Base-by-base conservation (phyloP, 1,140 invertebrate genomes). In the Diachasmimorpha longicaudata region DNA sequence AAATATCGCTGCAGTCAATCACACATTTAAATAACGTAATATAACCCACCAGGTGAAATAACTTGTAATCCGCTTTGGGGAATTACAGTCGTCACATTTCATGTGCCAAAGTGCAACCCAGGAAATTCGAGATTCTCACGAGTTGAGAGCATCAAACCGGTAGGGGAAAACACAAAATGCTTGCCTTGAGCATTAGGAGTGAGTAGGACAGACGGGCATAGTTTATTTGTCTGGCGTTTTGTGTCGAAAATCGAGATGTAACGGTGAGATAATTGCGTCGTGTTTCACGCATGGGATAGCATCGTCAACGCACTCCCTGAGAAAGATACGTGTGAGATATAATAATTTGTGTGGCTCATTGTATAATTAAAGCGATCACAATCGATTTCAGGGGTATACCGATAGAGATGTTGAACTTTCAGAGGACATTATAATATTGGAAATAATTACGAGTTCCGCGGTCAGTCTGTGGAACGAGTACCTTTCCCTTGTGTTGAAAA, bases 221-320 rank as follows among this genome's bases (percentile, higher is more conserved):
- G 36, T 63, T 72, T 63, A 19, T 44, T 67, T 63, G 72, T 44
- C 55, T 58, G 25, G 58, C 19, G 13, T 66, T 73, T 42, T 25
- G 36, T 68, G 66, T 44, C 58, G 31, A 73, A 73, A 63, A 73
- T 73, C 55, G 37, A 67, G 72, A 73, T 73, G 37, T 66, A 73
- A 58, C 11, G 10, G 72, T 46, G 37, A 73, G 72, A 73, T 73
- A 66, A 73, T 67, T 73, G 72, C 55, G 19, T 46, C 55, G 55
- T 66, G 55, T 73, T 73, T 73, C 55, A 73, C 55, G 72, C 55
- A 42, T 10, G 46, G 58, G 72, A 73, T 73, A 66, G 39, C 37
- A 73, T 73, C 72, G 25, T 46, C 52, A 19, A 23, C 36, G 39
- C 58, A 73, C 31, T 37, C 46, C 36, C 16, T 25, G 16, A 9